A percentile compares a stretch with the other conserved stretches of the same genome.
These are phyloP conservation scores for Apamea sordens DNA, from an alignment of 2,888 invertebrate species.

Conservation along the genomic window DNA sequence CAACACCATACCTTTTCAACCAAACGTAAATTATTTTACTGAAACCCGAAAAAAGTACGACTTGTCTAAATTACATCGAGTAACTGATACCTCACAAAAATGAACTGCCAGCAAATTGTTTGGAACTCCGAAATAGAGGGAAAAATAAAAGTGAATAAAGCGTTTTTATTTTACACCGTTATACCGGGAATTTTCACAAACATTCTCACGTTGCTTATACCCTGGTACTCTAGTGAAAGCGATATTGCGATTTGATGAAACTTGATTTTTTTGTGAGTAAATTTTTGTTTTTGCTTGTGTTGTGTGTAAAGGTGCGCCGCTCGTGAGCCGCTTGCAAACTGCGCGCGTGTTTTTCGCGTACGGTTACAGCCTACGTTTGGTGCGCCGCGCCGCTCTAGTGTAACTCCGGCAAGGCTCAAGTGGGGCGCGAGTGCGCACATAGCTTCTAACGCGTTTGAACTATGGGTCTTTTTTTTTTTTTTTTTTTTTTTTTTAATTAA, in stretches of 20 bases:
- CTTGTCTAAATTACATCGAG: constrained; percentile 33
- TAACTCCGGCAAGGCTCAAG: too few species aligned
- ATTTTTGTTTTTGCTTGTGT: background rate
- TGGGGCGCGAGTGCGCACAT: too few species aligned
- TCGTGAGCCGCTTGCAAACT: too few species aligned
- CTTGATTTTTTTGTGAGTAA: background rate
- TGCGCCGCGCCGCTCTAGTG: too few species aligned
- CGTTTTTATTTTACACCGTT: constrained; percentile 50
- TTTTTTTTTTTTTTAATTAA: too few species aligned
- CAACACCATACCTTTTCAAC: constrained; percentile 2
- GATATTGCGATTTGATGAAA: constrained; percentile 39
- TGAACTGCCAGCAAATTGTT: constrained; percentile 37
- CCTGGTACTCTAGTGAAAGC: constrained; percentile 46
- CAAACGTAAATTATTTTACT: background rate
- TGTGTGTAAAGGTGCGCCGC: background rate
- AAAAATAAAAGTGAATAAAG: constrained; percentile 48
- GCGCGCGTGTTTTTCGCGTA: too few species aligned
- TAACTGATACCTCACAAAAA: constrained; percentile 50
- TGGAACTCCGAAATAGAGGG: constrained; percentile 15
- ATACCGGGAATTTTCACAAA: constrained; percentile 24
- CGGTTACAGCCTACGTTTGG: too few species aligned
- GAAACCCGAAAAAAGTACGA: constrained; percentile 25
- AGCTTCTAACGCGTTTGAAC: too few species aligned
- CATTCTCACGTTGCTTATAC: constrained; percentile 42
- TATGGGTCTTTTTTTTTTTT: too few species aligned